Evolutionary conservation across 2,888 invertebrate genomes (phyloP), one percentile per base, ranked within the genome.

Genomic region (Aleiodes alternator): DNA sequence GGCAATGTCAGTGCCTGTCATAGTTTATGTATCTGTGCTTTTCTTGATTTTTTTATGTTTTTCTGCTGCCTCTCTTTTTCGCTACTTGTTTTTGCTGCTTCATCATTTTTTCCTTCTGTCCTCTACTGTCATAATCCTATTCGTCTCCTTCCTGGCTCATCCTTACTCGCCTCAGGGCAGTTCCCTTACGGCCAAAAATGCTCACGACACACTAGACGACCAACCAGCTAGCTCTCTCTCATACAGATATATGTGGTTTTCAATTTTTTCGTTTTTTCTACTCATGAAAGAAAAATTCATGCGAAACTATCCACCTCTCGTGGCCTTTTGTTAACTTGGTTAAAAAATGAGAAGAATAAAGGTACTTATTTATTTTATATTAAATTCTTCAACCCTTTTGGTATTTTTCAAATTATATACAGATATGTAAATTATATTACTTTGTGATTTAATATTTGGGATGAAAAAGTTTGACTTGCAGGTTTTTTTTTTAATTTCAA

Each of bases 171-270:
- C 56, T 12, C 43, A 48, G 64, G 29, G 64, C 43, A 48, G 64
- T 48, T 48, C 3, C 34, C 64, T 48, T 48, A 11, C 64, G 71
- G 75, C 70, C 16, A 75, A 64, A 55, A 69, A 71, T 75, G 75
- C 55, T 16, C 59, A 29, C 56, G 75, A 75, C 75, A 79, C 61
- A 69, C 68, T 71, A 75, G 76, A 79, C 76, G 53, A 53, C 55
- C 53, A 69, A 6, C 34, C 34, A 34, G 34, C 34, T 34, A n/a
- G n/a, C 6, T 43, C 51, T 12, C 34, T 55, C n/a, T 14, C 53
- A 53, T 53, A 55, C 55, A 14, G 11, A 14, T 16, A 16, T 16
- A 43, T 43, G 29, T 56, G 9, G 9, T n/a, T 14, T 5, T 14
- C 9, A 9, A 51, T 14, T 5, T 14, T 51, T 51, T 23, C 2